These are phyloP conservation scores for Acheta domesticus DNA, from an alignment of 2,888 invertebrate species.

Conservation along the genomic window DNA sequence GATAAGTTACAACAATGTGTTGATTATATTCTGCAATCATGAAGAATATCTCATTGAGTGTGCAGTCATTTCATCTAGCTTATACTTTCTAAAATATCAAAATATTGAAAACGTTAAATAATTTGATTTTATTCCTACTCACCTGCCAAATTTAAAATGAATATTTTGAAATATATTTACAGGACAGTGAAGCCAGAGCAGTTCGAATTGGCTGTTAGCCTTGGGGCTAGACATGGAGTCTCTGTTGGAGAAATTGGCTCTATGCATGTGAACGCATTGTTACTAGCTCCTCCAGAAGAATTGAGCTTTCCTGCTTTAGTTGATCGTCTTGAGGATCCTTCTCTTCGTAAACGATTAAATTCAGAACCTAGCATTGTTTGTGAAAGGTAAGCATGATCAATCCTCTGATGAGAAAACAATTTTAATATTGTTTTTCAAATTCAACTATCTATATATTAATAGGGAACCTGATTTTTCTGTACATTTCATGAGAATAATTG, in stretches of 20 bases:
- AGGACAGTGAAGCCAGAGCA: constrained; percentile 49
- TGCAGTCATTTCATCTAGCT: too few species aligned
- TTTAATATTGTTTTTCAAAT: neutral
- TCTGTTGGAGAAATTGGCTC: constrained; percentile 47
- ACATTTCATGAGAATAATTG: too few species aligned
- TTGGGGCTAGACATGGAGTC: constrained; percentile 49
- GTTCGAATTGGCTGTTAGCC: constrained; percentile 47
- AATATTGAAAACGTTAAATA: neutral
- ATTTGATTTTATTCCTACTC: neutral
- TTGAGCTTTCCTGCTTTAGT: constrained; percentile 29
- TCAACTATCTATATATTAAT: neutral
- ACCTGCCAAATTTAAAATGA: neutral
- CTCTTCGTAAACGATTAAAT: constrained; percentile 35
- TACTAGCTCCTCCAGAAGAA: constrained; percentile 35
- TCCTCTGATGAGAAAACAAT: neutral
- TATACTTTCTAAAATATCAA: too few species aligned
- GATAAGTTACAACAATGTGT: too few species aligned
- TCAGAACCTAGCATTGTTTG: constrained; percentile 33
- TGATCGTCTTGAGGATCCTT: constrained; percentile 35
- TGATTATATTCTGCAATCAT: too few species aligned
- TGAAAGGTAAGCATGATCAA: constrained; percentile 34
- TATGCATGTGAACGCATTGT: constrained; percentile 39
- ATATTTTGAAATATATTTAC: constrained; percentile 21
- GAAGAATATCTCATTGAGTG: too few species aligned
- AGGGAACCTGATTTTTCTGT: neutral